Evolutionary conservation across 2,113 vertebrate species (phyloP), one percentile per base, ranked within the genome.

Genomic region (Porphyrio hochstetteri): DNA sequence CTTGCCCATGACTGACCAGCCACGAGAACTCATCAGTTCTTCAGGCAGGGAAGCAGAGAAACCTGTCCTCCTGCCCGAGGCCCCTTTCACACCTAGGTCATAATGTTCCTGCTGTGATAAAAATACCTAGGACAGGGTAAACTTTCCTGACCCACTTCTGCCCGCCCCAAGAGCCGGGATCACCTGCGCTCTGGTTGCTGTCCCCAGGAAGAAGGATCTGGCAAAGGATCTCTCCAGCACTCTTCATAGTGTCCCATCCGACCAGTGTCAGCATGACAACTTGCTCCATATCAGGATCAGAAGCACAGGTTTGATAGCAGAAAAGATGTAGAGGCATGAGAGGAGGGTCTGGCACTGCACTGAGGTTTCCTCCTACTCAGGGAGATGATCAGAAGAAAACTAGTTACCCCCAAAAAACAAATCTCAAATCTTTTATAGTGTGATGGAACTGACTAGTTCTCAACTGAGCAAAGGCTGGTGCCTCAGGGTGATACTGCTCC

Each of bases 221-320:
- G 38, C 88, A 90, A 10, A 97, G 95, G 31, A 97, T 95, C 42
- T 95, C 85, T 33, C 97, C 98, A 13, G 95, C 95, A 29, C 76
- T 93, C 92, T 92, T 93, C 60, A 98, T 56, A 67, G 95, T 36
- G 3, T 97, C 94, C 50, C 38, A 56, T 60, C 98, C 97, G 18
- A 96, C 92, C 90, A 98, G 65, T 0, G 96, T 96, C 86, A 98
- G 94, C 88, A 97, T 76, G 61, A 97, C 98, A 52, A 98, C 96
- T 28, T 98, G 97, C 76, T 98, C 97, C 82, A 63, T 92, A 10
- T 97, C 97, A 7, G 97, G 86, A 53, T 96, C 96, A 33, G 96
- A 95, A 46, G 93, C 88, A 11, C 53, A 95, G 2, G 27, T 95
- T 56, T 46, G 91, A 46, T 71, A 61, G 57, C 82, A 95, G 59